phyloP scores from a whole-genome alignment of 2,888 invertebrate species.

The Toxonevra muliebris region DNA sequence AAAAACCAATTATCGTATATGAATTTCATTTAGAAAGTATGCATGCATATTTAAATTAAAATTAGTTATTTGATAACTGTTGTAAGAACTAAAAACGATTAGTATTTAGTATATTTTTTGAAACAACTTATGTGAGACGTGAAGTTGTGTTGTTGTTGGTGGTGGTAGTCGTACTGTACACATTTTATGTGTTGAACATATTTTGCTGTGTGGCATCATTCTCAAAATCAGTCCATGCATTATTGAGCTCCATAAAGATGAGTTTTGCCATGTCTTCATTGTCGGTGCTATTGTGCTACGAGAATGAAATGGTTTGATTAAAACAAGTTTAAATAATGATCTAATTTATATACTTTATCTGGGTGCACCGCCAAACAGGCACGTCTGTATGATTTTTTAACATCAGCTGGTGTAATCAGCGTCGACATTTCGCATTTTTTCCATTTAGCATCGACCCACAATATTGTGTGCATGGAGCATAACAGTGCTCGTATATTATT shows the following conservation, averaged over 20 bases:
- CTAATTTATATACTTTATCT: constrained; percentile 82
- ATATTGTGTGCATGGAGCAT: constrained; percentile 91
- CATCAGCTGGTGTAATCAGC: constrained; percentile 88
- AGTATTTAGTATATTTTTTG: constrained; percentile 29
- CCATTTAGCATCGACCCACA: constrained; percentile 96
- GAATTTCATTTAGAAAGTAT: too few relatives aligned
- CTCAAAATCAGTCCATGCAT: constrained; percentile 95
- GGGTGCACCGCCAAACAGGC: constrained; percentile 98
- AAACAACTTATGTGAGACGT: constrained; percentile 26
- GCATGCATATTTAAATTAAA: constrained; percentile 1
- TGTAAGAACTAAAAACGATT: constrained; percentile 17
- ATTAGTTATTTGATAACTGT: constrained; percentile 17
- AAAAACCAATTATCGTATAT: too few relatives aligned
- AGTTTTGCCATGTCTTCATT: constrained; percentile 94
- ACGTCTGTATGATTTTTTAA: constrained; percentile 94
- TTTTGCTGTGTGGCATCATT: constrained; percentile 84
- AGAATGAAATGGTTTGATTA: constrained; percentile 41
- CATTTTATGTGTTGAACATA: constrained; percentile 67
- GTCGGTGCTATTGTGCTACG: constrained; percentile 89
- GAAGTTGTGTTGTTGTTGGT: not conserved
- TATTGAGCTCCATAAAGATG: constrained; percentile 98
- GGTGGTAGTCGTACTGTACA: not conserved
- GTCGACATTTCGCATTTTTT: constrained; percentile 93
- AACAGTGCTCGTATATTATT: constrained; percentile 94
- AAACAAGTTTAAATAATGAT: not conserved